Percentiles rank a stretch among this genome's conserved stretches.
Evolutionary conservation across 2,888 invertebrate species (phyloP).

Genomic region (Pristionchus fissidentatus): DNA sequence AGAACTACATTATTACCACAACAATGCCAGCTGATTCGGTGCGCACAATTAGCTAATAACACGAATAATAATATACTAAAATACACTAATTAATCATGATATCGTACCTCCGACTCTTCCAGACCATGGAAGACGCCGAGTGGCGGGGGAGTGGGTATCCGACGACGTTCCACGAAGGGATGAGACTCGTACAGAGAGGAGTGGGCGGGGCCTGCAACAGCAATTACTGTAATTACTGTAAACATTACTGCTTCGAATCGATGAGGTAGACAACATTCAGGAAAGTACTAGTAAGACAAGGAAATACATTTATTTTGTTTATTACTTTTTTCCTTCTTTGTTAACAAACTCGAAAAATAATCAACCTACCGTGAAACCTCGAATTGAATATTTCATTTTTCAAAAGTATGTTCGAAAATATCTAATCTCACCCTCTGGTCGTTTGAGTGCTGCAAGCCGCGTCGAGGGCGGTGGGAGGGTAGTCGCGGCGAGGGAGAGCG

Average conservation of each 20-base stretch:
- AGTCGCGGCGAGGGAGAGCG: background rate
- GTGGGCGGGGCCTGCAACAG: background rate
- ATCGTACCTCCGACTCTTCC: slow-evolving; percentile 24
- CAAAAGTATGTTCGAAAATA: background rate
- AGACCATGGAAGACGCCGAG: background rate
- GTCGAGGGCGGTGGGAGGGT: background rate
- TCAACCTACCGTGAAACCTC: no score
- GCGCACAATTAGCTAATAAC: no score
- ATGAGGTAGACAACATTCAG: background rate
- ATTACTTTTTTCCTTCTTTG: no score
- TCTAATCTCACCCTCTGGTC: background rate
- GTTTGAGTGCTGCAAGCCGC: background rate
- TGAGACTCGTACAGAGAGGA: slow-evolving; percentile 19
- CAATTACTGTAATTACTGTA: background rate
- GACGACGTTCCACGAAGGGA: slow-evolving; percentile 15
- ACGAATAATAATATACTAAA: no score
- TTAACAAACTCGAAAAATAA: no score
- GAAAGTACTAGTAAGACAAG: no score
- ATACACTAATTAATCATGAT: no score
- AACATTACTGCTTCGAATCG: background rate
- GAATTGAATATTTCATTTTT: no score
- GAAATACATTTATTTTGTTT: no score
- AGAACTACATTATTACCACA: no score
- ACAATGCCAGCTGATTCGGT: no score
- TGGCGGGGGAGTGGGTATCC: slow-evolving; percentile 15